These are phyloP conservation scores for Heliangelus exortis DNA, from an alignment of 2,797 vertebrate species.

Conservation along the genomic window DNA sequence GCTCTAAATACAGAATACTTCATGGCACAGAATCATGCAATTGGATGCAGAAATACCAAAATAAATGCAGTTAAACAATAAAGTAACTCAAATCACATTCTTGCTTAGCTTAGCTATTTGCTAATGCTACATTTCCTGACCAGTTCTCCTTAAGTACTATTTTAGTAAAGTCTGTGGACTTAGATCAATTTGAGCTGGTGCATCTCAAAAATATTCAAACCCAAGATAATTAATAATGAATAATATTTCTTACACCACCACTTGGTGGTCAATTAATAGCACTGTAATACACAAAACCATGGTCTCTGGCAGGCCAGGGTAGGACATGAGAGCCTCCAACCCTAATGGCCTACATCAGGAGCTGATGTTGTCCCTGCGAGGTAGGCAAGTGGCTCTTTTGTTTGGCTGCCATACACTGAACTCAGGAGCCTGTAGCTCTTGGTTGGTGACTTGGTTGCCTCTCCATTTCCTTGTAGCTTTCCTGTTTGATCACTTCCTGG, in stretches of 20 bases:
- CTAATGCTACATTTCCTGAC: not conserved
- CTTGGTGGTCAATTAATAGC: not conserved
- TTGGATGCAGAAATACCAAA: not conserved
- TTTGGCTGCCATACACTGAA: not conserved
- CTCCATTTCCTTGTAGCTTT: not conserved
- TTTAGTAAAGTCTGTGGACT: not conserved
- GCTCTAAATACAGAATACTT: not conserved
- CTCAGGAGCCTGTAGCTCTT: not conserved
- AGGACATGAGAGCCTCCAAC: not conserved
- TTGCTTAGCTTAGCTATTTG: not conserved
- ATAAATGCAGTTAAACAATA: not conserved
- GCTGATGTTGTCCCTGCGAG: not conserved
- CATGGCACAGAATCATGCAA: not conserved
- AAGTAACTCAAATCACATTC: not conserved
- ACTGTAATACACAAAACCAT: too few species aligned
- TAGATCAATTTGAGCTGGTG: not conserved
- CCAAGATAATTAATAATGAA: not conserved
- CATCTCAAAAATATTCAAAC: not conserved
- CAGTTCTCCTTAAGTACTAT: not conserved
- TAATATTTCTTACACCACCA: not conserved
- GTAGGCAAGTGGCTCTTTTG: not conserved
- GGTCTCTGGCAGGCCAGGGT: not conserved
- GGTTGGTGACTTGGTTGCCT: not conserved
- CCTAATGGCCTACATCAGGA: not conserved
- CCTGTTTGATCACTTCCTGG: conserved; percentile 10